Percentiles rank a stretch among this genome's conserved stretches.
phyloP scores from a whole-genome alignment of 1,140 invertebrate species.

The Atta texana region DNA sequence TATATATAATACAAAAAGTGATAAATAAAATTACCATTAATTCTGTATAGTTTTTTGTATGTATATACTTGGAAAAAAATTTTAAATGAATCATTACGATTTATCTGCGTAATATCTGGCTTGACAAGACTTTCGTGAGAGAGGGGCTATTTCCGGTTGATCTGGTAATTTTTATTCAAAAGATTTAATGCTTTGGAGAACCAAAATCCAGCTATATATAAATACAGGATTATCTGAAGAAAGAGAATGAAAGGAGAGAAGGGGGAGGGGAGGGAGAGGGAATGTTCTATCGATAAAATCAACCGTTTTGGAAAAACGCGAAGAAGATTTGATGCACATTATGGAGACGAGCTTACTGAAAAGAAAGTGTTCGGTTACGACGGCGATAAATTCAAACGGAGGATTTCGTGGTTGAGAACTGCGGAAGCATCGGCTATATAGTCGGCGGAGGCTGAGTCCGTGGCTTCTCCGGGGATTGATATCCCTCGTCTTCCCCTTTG shows the following conservation, averaged over 20 bases:
- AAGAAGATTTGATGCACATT: constrained; percentile 47
- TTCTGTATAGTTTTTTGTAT: background rate
- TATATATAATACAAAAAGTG: background rate
- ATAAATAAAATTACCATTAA: background rate
- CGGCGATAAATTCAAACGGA: constrained; percentile 84
- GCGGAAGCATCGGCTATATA: constrained; percentile 75
- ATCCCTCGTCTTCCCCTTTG: constrained; percentile 84
- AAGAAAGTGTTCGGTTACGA: constrained; percentile 83
- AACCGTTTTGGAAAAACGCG: constrained; percentile 51
- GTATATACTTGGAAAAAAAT: background rate
- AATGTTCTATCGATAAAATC: constrained; percentile 24
- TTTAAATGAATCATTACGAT: background rate
- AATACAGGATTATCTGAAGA: constrained; percentile 4
- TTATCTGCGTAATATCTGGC: constrained; percentile 15
- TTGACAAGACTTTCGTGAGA: background rate
- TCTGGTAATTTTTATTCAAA: constrained; percentile 58
- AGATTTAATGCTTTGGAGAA: constrained; percentile 14
- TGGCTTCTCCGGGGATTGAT: constrained; percentile 81
- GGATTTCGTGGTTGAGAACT: constrained; percentile 85
- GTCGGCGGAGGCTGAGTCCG: constrained; percentile 52
- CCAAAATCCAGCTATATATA: constrained; percentile 39
- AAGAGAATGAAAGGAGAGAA: too few species aligned
- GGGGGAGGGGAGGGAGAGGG: too few species aligned
- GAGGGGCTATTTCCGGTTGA: background rate
- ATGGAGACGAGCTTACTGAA: constrained; percentile 40